A percentile compares a stretch with the other conserved stretches of the same genome.
phyloP scores from a whole-genome alignment of 2,888 invertebrate genomes.

The Tridacna gigas region DNA sequence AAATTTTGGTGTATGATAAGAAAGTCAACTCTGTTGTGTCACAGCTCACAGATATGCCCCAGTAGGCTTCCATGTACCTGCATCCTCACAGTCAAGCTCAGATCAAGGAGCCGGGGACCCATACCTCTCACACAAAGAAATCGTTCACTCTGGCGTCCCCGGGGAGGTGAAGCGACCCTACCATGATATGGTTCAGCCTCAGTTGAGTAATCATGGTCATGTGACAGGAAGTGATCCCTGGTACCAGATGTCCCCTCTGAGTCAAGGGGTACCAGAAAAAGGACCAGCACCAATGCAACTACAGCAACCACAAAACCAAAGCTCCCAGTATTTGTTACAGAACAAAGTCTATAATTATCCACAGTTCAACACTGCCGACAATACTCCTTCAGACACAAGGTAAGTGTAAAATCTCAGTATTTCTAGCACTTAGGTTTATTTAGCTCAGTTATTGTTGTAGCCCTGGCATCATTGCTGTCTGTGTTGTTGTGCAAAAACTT shows the following conservation, averaged over 20 bases:
- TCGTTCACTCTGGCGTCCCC: slow-evolving; percentile 14
- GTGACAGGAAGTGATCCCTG: slow-evolving; percentile 52
- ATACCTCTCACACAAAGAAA: slow-evolving; percentile 17
- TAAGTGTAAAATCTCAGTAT: not conserved
- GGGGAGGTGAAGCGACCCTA: slow-evolving; percentile 34
- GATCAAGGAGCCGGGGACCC: slow-evolving; percentile 37
- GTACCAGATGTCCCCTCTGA: slow-evolving; percentile 46
- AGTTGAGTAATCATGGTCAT: slow-evolving; percentile 27
- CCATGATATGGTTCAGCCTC: slow-evolving; percentile 56
- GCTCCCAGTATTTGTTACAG: slow-evolving; percentile 51
- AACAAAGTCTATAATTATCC: slow-evolving; percentile 63
- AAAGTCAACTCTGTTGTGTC: no score
- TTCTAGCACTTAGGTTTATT: not conserved
- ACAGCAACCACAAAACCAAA: slow-evolving; percentile 25
- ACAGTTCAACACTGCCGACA: slow-evolving; percentile 50
- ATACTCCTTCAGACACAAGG: slow-evolving; percentile 61
- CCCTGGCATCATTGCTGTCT: no score
- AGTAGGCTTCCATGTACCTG: slow-evolving; percentile 42
- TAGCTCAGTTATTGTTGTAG: no score
- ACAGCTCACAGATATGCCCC: slow-evolving; percentile 62
- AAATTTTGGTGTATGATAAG: not conserved
- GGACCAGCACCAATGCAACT: slow-evolving; percentile 16
- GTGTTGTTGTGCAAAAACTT: no score
- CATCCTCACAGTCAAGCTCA: slow-evolving; percentile 57
- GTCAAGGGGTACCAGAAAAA: slow-evolving; percentile 24